Evolutionary conservation across 2,888 invertebrate species (phyloP).

Genomic region (Drosophila nigricruria): DNA sequence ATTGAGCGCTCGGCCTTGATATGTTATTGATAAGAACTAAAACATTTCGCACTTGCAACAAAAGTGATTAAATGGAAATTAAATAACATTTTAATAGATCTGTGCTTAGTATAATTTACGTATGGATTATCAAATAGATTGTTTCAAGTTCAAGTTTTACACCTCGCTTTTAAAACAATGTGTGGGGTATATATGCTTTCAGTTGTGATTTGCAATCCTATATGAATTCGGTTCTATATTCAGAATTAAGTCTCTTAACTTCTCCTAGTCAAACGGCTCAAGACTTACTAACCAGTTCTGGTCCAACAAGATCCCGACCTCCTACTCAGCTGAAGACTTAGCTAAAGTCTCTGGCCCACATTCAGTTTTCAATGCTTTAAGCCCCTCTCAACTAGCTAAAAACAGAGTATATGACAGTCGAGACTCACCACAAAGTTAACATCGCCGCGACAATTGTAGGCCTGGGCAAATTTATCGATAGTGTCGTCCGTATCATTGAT

Average conservation of each 20-base stretch:
- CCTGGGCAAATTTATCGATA: slow-evolving; percentile 77
- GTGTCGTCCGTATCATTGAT: slow-evolving; percentile 77
- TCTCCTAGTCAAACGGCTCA: too few relatives aligned
- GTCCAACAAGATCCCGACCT: not conserved
- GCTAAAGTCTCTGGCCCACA: not conserved
- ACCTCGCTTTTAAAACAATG: not conserved
- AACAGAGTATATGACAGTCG: not conserved
- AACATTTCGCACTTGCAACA: not conserved
- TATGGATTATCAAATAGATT: not conserved
- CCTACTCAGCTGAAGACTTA: not conserved
- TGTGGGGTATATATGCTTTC: not conserved
- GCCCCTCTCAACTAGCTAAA: not conserved
- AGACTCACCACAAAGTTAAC: slow-evolving; percentile 83
- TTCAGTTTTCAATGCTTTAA: too few relatives aligned
- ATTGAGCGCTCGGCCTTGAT: slow-evolving; percentile 6
- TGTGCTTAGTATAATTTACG: not conserved
- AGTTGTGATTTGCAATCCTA: too few relatives aligned
- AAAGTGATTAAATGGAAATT: not conserved
- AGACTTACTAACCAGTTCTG: not conserved
- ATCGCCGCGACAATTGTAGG: slow-evolving; percentile 83
- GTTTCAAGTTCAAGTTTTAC: not conserved
- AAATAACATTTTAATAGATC: not conserved
- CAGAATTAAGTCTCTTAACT: not conserved
- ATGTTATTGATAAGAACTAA: slow-evolving; percentile 6
- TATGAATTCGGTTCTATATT: not conserved